Base-by-base conservation (phyloP, 2,888 invertebrate genomes). In the Orthosia incerta region DNA sequence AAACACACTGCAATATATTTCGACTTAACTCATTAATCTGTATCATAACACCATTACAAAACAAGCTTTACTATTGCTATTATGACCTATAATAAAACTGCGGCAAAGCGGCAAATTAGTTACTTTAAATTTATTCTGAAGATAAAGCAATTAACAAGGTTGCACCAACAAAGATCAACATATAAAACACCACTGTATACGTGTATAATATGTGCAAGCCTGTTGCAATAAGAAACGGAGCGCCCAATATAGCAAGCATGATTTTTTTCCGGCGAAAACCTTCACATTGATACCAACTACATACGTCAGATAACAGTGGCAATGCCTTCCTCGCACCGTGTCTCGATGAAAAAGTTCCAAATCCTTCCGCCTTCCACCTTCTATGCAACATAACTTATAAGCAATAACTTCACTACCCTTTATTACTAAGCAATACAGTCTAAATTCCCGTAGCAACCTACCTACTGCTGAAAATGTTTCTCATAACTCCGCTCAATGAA, bases 321-420 rank as follows among this genome's bases (percentile, higher is more conserved):
- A 77, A 71, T 66, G 71, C 48, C 83, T 61, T 70, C 70, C 69
- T 59, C 26, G 48, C 45, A 53, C 61, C 73, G 63, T 62, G 80
- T 77, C 57, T 64, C 77, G 51, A 71, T 80, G 86, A 86, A 87
- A 87, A 87, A 87, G 57, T 79, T 83, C 56, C 63, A 79, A 83
- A 86, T 87, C 78, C 86, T 87, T 86, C 87, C 86, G 81, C 75
- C 68, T 79, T 26, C 75, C 51, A 73, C 23, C 62, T 68, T 67
- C 55, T 55, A 7, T 51, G 11, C 12, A 39, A 63, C 50, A 60
- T 57, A 31, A 71, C 51, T 55, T 5, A 46, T 13, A 56, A 20
- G 11, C 18, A 76, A 69, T n/a, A 11, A 61, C n/a, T 53, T 53
- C 9, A 26, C 15, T 26, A n/a, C 4, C n/a, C 53, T 31, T 74